Evolutionary conservation across 2,113 vertebrate genomes (phyloP).

Genomic region (Sialia sialis): DNA sequence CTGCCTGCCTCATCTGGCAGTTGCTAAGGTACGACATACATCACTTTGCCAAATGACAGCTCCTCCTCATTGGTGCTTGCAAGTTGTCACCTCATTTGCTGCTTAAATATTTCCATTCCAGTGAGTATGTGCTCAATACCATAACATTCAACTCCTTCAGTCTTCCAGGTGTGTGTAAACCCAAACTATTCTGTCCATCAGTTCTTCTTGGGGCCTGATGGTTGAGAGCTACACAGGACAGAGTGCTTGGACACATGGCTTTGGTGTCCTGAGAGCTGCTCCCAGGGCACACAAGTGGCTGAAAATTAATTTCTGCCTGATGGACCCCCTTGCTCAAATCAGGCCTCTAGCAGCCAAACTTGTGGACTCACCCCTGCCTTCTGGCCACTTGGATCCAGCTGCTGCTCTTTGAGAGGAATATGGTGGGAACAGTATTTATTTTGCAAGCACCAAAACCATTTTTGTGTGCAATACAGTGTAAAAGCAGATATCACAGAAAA

Average conservation of each 20-base stretch:
- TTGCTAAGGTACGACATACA: rapidly evolving
- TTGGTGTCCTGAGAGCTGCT: rapidly evolving
- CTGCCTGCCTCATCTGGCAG: background rate
- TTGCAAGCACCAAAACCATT: background rate
- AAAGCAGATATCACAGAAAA: background rate
- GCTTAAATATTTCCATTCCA: background rate
- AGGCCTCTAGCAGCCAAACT: background rate
- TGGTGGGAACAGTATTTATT: background rate
- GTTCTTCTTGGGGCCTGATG: background rate
- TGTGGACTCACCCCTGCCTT: background rate
- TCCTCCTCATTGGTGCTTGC: background rate
- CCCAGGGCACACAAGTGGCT: background rate
- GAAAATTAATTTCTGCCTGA: background rate
- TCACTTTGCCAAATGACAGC: background rate
- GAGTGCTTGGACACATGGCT: rapidly evolving
- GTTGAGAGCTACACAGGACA: background rate
- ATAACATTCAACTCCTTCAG: background rate
- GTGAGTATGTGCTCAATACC: background rate
- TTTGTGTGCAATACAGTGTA: background rate
- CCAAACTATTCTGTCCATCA: background rate
- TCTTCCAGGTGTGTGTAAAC: background rate
- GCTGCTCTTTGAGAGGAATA: background rate
- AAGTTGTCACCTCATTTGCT: background rate
- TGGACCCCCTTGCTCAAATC: background rate
- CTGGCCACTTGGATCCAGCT: background rate